Conservation (phyloP, 2,888 invertebrate genomes). For the Sepioteuthis lessoniana region DNA sequence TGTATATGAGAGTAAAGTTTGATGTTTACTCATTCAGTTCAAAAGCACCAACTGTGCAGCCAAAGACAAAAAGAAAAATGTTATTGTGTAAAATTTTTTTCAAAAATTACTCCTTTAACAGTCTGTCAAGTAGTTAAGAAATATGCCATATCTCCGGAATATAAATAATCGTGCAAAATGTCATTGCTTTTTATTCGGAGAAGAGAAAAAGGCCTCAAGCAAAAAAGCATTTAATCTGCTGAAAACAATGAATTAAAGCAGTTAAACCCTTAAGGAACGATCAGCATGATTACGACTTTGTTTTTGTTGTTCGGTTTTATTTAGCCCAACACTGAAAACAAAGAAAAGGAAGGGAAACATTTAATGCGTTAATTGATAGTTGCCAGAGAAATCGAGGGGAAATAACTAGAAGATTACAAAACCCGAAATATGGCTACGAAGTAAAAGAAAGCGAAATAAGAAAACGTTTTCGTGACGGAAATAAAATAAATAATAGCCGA, state of each 20-base stretch:
- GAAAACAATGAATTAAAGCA: neutral
- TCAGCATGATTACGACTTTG: neutral
- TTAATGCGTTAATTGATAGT: conserved; percentile 6
- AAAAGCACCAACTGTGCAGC: neutral
- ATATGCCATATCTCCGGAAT: neutral
- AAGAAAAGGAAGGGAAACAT: neutral
- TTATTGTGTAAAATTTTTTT: neutral
- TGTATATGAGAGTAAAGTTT: too few relatives aligned
- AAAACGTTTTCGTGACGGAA: neutral
- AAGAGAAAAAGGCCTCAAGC: neutral
- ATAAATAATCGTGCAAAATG: neutral
- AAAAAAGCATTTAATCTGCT: neutral
- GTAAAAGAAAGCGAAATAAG: neutral
- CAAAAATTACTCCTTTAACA: neutral
- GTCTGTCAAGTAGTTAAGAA: neutral
- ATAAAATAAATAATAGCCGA: neutral
- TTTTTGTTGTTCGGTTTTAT: neutral
- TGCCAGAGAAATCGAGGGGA: neutral
- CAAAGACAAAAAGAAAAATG: neutral
- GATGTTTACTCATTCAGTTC: neutral
- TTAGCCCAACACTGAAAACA: neutral
- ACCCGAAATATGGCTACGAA: neutral
- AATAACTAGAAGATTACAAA: neutral
- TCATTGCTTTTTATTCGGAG: neutral
- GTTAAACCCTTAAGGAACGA: neutral